A percentile compares a stretch with the other conserved stretches of the same genome.
Conservation (phyloP, 1,140 invertebrate genomes). For the Meteorus sp. region DNA sequence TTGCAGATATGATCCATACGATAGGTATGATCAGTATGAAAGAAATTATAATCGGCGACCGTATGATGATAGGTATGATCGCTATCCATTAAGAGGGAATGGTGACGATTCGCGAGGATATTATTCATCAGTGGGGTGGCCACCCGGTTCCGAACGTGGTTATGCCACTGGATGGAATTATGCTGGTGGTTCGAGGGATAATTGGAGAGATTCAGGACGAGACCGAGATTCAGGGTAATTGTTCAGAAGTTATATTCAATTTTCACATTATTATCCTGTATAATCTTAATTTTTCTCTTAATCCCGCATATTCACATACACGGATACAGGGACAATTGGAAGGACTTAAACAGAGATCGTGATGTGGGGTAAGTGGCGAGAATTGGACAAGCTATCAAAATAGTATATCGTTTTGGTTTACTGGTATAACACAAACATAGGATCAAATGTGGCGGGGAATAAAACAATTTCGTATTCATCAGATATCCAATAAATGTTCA, state of each 20-base stretch:
- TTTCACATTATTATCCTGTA: too few species aligned
- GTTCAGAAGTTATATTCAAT: too few species aligned
- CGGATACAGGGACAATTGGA: constrained; percentile 41
- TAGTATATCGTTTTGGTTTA: too few species aligned
- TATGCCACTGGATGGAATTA: constrained; percentile 55
- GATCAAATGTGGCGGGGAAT: too few species aligned
- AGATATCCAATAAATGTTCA: too few species aligned
- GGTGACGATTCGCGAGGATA: constrained; percentile 58
- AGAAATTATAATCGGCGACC: constrained; percentile 36
- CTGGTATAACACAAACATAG: too few species aligned
- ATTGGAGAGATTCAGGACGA: constrained; percentile 17
- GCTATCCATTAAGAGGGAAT: constrained; percentile 30
- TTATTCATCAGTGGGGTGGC: constrained; percentile 50
- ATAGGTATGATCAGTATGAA: constrained; percentile 43
- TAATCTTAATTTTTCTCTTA: too few species aligned
- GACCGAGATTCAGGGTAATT: constrained; percentile 22
- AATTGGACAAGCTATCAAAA: too few species aligned
- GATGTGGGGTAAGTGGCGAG: constrained; percentile 36
- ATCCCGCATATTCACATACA: too few species aligned
- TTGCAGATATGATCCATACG: constrained; percentile 34
- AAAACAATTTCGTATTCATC: too few species aligned
- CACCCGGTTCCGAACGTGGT: constrained; percentile 44
- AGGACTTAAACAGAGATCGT: constrained; percentile 42
- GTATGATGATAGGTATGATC: constrained; percentile 36
- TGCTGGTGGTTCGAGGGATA: constrained; percentile 28